These are phyloP conservation scores for Batillaria attramentaria DNA, from an alignment of 1,140 invertebrate species.

Conservation along the genomic window DNA sequence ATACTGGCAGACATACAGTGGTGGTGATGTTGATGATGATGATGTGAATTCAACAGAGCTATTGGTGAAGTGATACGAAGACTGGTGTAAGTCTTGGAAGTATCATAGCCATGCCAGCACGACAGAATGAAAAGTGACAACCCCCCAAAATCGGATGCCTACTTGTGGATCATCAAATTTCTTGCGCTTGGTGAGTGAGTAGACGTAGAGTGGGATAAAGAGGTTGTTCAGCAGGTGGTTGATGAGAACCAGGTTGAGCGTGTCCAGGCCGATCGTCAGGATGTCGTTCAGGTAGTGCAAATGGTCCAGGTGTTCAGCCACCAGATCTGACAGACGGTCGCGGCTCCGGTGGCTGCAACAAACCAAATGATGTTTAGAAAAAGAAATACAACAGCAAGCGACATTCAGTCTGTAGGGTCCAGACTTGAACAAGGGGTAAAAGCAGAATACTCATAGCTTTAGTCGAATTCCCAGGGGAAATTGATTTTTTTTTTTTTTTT, in stretches of 20 bases:
- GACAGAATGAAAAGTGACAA: too few relatives aligned
- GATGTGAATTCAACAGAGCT: neutral
- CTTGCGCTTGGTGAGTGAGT: conserved; percentile 79
- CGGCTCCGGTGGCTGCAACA: conserved; percentile 88
- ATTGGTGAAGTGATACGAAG: neutral
- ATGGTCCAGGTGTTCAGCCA: conserved; percentile 98
- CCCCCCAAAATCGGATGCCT: too few relatives aligned
- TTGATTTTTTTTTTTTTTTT: too few relatives aligned
- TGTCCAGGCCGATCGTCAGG: conserved; percentile 90
- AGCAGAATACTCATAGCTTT: too few relatives aligned
- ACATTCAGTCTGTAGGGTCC: too few relatives aligned
- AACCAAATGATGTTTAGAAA: neutral
- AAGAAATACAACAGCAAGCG: conserved; percentile 16
- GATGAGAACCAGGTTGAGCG: conserved; percentile 91
- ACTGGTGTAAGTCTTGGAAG: too few relatives aligned
- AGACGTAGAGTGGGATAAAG: conserved; percentile 94
- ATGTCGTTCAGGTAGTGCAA: conserved; percentile 99
- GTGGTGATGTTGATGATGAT: neutral
- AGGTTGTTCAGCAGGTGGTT: conserved; percentile 95
- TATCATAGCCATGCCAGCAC: too few relatives aligned
- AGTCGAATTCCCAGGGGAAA: too few relatives aligned
- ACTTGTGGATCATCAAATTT: conserved; percentile 55
- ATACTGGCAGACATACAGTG: too few relatives aligned
- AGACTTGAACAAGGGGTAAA: too few relatives aligned
- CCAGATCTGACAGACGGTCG: conserved; percentile 90